Evolutionary conservation across 64 coral and sea anemone species (phyloP).

Genomic region (Porites lutea): DNA sequence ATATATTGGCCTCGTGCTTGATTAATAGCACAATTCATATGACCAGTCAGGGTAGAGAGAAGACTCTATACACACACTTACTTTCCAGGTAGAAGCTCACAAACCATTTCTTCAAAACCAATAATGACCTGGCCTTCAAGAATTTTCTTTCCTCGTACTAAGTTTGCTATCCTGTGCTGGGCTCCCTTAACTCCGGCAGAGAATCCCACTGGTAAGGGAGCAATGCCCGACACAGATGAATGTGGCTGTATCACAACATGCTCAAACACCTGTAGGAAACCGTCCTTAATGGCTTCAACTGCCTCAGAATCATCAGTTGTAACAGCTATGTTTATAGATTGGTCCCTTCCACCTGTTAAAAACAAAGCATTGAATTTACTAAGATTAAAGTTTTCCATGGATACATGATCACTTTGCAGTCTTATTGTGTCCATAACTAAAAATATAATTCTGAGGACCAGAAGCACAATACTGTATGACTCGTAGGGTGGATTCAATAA

Average conservation of each 20-base stretch:
- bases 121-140: slow-evolving; percentile 75
- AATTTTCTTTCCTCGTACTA: slow-evolving; percentile 78
- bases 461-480: no score
- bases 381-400: not conserved
- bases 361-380: not conserved
- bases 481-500: no score
- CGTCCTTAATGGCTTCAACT: slow-evolving; percentile 85
- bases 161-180: slow-evolving; percentile 73
- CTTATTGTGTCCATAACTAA: no score
- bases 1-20: no score
- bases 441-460: no score
- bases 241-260: slow-evolving; percentile 65
- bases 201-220: slow-evolving; percentile 79
- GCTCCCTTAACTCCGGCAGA: slow-evolving; percentile 89
- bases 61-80: slow-evolving; percentile 25
- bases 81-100: slow-evolving; percentile 88
- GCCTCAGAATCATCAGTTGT: slow-evolving; percentile 68
- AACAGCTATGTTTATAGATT: slow-evolving; percentile 68
- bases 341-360: slow-evolving; percentile 73
- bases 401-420: no score
- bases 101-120: slow-evolving; percentile 86
- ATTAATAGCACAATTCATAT: no score
- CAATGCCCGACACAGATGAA: slow-evolving; percentile 74
- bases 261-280: slow-evolving; percentile 92
- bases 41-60: no score